Evolutionary conservation across 2,888 invertebrate species (phyloP).

Genomic region (Chymomyza amoena): DNA sequence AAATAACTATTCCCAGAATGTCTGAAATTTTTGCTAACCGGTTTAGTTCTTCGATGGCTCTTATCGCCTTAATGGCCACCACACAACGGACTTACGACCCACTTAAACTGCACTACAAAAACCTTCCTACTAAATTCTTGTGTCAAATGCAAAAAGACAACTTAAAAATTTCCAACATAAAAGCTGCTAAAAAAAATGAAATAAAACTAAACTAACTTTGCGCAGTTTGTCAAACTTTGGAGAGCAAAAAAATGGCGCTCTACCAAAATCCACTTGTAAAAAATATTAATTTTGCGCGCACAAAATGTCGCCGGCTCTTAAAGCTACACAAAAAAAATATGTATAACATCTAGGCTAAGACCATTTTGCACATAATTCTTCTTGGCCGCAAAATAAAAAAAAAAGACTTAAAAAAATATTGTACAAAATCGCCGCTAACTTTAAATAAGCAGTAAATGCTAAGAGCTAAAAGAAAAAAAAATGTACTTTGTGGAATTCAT

Average conservation of each 20-base stretch:
- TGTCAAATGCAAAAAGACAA: constrained; percentile 33
- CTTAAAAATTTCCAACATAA: constrained; percentile 15
- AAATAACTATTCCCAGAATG: not conserved
- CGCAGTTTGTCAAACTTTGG: constrained; percentile 41
- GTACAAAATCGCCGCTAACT: not conserved
- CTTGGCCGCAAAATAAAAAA: constrained; percentile 56
- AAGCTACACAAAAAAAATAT: too few species aligned
- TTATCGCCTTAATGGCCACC: not conserved
- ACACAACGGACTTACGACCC: not conserved
- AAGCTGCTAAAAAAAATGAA: constrained; percentile 9
- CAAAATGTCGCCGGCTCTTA: constrained; percentile 33
- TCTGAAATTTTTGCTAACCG: too few species aligned
- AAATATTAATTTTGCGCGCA: constrained; percentile 65
- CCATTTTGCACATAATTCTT: constrained; percentile 67
- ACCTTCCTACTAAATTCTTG: constrained; percentile 29
- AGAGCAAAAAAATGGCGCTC: constrained; percentile 21
- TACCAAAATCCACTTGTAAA: constrained; percentile 56
- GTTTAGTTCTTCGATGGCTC: not conserved
- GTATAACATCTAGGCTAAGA: constrained; percentile 47
- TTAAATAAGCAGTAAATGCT: not conserved
- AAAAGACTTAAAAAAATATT: not conserved
- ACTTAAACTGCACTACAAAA: constrained; percentile 3
- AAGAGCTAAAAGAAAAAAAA: too few species aligned
- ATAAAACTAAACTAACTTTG: constrained; percentile 8
- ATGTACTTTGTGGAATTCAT: constrained; percentile 49